Percentiles rank a stretch among this genome's conserved stretches.
phyloP scores from a whole-genome alignment of 1,140 invertebrate species.

The Diuraphis noxia region DNA sequence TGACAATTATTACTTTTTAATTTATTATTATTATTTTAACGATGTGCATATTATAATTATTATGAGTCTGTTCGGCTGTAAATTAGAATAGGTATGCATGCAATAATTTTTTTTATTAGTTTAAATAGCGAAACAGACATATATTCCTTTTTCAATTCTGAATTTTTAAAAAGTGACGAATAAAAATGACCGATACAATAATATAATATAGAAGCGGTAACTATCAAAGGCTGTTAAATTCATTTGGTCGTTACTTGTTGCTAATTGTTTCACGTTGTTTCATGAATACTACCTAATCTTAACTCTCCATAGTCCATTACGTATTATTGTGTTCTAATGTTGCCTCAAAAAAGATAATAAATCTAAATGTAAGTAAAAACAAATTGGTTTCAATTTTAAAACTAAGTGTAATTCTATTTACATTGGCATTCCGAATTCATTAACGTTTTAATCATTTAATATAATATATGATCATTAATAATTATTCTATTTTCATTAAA shows the following conservation, averaged over 20 bases:
- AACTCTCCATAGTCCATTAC: background rate
- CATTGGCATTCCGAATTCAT: background rate
- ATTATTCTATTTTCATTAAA: background rate
- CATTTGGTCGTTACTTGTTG: background rate
- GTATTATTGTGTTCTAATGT: background rate
- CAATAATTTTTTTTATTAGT: background rate
- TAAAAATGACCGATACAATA: background rate
- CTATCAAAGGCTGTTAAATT: background rate
- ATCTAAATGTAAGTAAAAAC: background rate
- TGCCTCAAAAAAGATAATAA: background rate
- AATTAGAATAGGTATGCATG: background rate
- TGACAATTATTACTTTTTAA: too few relatives aligned
- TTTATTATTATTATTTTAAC: background rate
- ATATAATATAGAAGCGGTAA: background rate
- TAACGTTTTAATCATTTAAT: background rate
- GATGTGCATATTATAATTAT: background rate
- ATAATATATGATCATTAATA: background rate
- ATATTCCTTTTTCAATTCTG: background rate
- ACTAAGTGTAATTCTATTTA: background rate
- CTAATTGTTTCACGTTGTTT: slow-evolving; percentile 8
- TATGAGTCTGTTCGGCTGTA: background rate
- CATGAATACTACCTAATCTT: background rate
- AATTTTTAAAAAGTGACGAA: background rate
- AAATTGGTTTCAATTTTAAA: slow-evolving; percentile 29
- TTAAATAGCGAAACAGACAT: background rate